Base-by-base conservation (phyloP, 2,797 vertebrate genomes). In the Gorsachius magnificus region DNA sequence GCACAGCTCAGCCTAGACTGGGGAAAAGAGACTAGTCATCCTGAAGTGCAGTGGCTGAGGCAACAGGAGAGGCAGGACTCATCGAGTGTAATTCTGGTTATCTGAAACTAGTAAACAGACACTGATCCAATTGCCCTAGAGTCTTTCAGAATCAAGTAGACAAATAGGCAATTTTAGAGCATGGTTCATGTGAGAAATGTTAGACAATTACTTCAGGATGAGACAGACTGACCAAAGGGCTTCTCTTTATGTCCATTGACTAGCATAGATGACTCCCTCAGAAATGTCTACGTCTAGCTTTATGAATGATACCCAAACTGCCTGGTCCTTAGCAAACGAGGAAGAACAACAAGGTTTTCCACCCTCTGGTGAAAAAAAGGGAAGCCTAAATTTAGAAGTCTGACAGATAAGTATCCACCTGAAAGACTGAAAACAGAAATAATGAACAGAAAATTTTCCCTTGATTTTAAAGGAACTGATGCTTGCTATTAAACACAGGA, bases 281-380 rank as follows among this genome's bases (percentile, higher is more conserved):
- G 50, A 75, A 60, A 46, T 21, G 7, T 25, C n/a, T 8, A 7
- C 13, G 6, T 70, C 51, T 51, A 70, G 11, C 11, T 5, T 21
- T n/a, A 13, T 26, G 11, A 57, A 26, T 50, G 13, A 46, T 18
- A 5, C 10, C 9, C 5, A 35, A 10, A 68, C 35, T 31, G 1
- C 33, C 24, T 71, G 7, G 2, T 64, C 26, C 24, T 50, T 31
- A 60, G 5, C 2, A 60, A 85, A 84, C 3, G 7, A 63, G 26
- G 48, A 80, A 89, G 53, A 54, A 1, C 1, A 31, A 36, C 0
- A 0, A 61, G 5, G 7, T 54, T 72, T 89, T 89, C 48, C 3
- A 38, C 9, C 2, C 14, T 28, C 18, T 31, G 6, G 3, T 58
- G 22, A 69, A 54, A 69, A 33, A 71, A 70, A 70, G 2, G 12